These are phyloP conservation scores for Diorhabda elongata DNA, from an alignment of 1,140 invertebrate species.

Conservation along the genomic window DNA sequence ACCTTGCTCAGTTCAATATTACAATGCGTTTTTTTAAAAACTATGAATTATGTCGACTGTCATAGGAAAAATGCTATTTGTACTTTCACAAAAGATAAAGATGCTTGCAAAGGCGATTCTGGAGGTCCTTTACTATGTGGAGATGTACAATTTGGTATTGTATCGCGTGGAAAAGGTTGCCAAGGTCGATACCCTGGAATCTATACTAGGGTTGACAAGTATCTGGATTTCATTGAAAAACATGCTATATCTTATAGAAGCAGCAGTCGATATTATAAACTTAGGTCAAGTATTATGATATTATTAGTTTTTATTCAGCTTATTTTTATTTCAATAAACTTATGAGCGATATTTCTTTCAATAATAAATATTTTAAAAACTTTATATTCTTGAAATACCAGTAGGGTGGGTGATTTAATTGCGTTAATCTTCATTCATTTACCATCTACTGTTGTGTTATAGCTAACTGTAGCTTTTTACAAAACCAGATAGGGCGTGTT, in stretches of 20 bases:
- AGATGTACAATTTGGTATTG: conserved; percentile 46
- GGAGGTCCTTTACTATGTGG: conserved; percentile 53
- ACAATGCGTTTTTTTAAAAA: not conserved
- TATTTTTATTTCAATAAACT: no score
- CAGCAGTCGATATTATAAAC: no score
- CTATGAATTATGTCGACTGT: conserved; percentile 5
- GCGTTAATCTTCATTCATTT: no score
- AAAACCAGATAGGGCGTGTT: no score
- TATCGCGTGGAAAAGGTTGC: conserved; percentile 50
- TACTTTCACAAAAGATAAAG: conserved; percentile 9
- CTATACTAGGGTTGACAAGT: conserved; percentile 42
- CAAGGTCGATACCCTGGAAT: conserved; percentile 42
- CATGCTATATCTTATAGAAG: not conserved
- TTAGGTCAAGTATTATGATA: no score
- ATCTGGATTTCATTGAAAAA: conserved; percentile 38
- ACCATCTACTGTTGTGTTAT: no score
- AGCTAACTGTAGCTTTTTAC: no score
- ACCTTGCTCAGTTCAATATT: not conserved
- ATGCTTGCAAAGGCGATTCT: conserved; percentile 47
- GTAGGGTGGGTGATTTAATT: no score
- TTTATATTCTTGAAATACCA: no score
- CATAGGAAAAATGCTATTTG: not conserved
- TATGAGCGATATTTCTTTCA: no score
- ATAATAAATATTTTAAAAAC: no score
- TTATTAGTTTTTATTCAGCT: no score